Percentiles rank a stretch among this genome's conserved stretches.
Conservation (phyloP, 2,888 invertebrate genomes). For the Ectobius pallidus region DNA sequence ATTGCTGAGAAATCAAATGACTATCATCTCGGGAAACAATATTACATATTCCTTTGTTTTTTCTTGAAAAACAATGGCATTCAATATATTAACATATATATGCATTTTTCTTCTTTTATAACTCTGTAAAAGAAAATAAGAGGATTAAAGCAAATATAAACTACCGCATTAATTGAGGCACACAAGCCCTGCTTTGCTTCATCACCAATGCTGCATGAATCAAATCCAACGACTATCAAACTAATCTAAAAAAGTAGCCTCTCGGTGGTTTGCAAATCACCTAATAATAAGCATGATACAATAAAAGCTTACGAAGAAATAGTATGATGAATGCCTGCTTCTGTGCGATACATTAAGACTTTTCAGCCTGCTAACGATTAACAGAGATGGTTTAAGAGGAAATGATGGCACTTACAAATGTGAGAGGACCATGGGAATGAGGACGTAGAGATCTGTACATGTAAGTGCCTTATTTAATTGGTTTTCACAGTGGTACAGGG, state of each 20-base stretch:
- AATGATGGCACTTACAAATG: not conserved
- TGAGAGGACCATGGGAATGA: constrained; percentile 2
- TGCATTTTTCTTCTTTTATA: too few relatives aligned
- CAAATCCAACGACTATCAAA: not conserved
- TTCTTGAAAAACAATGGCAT: too few relatives aligned
- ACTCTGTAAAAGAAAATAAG: too few relatives aligned
- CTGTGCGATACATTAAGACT: constrained; percentile 1
- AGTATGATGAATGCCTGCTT: not conserved
- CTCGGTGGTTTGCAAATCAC: not conserved
- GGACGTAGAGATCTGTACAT: constrained; percentile 8
- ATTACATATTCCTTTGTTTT: too few relatives aligned
- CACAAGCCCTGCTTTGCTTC: not conserved
- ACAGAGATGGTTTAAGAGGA: not conserved
- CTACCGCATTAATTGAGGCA: too few relatives aligned
- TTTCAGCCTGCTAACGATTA: not conserved
- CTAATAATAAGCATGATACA: not conserved
- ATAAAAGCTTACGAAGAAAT: not conserved
- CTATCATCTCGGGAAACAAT: too few relatives aligned
- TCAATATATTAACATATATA: too few relatives aligned
- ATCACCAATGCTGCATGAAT: not conserved
- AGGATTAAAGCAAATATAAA: too few relatives aligned
- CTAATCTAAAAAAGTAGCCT: not conserved
- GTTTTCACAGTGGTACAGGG: not conserved
- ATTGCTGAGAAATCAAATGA: too few relatives aligned
- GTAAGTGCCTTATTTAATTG: not conserved